Evolutionary conservation across 2,888 invertebrate species (phyloP).

Genomic region (Ennomos erosarius): DNA sequence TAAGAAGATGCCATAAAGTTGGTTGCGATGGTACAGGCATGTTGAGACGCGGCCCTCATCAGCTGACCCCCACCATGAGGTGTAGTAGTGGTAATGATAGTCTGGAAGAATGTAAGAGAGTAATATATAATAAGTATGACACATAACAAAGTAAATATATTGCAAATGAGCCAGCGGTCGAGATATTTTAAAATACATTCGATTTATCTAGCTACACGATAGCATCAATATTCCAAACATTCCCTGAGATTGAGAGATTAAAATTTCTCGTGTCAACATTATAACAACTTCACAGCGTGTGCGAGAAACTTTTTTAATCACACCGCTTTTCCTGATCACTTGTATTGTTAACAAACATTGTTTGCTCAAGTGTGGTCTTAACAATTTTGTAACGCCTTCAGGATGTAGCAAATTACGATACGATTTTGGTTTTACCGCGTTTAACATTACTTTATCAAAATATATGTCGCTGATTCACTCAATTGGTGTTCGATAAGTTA

Average conservation of each 20-base stretch:
- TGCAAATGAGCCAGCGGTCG: no score
- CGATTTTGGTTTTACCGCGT: no score
- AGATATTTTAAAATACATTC: no score
- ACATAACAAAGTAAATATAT: no score
- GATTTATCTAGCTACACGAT: not conserved
- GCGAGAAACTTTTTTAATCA: constrained; percentile 33
- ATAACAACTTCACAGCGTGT: constrained; percentile 13
- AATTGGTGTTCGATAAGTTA: constrained; percentile 52
- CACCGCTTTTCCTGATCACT: constrained; percentile 39
- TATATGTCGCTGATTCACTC: constrained; percentile 60
- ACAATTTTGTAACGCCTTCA: constrained; percentile 3
- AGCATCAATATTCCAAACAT: not conserved
- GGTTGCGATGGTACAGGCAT: no score
- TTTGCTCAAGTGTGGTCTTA: constrained; percentile 32
- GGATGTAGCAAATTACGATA: not conserved
- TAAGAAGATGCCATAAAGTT: no score
- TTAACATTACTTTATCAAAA: no score
- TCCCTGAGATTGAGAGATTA: constrained; percentile 6
- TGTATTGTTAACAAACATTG: constrained; percentile 38
- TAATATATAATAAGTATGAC: no score
- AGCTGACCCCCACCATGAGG: no score
- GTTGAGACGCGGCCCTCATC: no score
- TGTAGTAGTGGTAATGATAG: no score
- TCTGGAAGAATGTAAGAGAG: no score
- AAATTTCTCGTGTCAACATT: constrained; percentile 16